These are phyloP conservation scores for Silurus aristotelis DNA, from an alignment of 2,797 vertebrate species.

Conservation along the genomic window DNA sequence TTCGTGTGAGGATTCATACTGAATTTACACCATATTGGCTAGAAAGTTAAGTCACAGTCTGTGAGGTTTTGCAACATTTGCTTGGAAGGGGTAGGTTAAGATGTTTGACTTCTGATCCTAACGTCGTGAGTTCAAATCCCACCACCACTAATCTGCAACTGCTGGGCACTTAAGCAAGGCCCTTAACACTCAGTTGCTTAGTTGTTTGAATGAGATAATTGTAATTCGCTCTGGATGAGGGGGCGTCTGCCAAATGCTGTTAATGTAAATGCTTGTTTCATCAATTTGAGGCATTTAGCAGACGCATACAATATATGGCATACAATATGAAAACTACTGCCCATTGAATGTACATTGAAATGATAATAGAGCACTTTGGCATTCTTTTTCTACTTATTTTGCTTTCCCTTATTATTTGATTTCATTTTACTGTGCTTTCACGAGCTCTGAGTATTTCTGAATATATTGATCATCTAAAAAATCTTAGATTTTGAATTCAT, in stretches of 20 bases:
- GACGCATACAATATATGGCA: no score
- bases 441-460: neutral
- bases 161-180: no score
- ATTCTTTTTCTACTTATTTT: neutral
- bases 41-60: neutral
- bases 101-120: no score
- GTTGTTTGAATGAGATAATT: no score
- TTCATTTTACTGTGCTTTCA: neutral
- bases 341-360: neutral
- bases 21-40: neutral
- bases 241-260: no score
- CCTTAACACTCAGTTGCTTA: no score
- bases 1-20: neutral
- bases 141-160: no score
- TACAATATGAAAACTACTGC: no score
- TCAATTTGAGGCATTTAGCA: no score
- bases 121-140: no score
- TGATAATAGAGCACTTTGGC: neutral
- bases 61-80: neutral
- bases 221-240: no score
- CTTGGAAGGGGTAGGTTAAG: neutral
- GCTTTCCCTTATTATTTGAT: neutral
- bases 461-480: neutral
- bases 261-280: no score
- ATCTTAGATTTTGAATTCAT: neutral